Conservation (phyloP, 2,113 vertebrate species). For the Prietella phreatophila region DNA sequence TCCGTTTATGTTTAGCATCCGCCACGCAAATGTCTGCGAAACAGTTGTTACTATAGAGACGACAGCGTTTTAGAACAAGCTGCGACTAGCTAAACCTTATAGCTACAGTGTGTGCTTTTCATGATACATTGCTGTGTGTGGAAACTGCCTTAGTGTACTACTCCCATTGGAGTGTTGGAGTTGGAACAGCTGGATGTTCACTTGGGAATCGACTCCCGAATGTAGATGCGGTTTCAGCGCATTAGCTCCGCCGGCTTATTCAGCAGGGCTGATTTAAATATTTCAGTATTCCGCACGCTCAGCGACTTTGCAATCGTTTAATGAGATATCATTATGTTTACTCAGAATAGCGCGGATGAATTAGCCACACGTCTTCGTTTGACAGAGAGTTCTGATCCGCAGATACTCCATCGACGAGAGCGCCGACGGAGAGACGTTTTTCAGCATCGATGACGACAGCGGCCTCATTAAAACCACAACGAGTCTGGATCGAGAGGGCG, state of each 20-base stretch:
- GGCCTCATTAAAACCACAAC: constrained; percentile 85
- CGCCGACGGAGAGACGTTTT: constrained; percentile 76
- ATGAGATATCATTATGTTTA: constrained; percentile 15
- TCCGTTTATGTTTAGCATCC: background rate
- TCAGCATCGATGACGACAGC: constrained; percentile 83
- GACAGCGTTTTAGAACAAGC: background rate
- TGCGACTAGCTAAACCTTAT: background rate
- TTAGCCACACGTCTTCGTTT: background rate
- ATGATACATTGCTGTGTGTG: background rate
- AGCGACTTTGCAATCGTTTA: background rate
- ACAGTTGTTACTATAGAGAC: background rate
- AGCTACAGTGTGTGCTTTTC: background rate
- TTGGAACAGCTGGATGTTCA: background rate
- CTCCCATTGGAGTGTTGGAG: background rate
- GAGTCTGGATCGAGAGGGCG: constrained; percentile 87
- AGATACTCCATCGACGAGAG: constrained; percentile 87
- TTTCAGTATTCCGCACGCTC: background rate
- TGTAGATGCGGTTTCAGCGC: background rate
- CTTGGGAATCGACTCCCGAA: background rate
- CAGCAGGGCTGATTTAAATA: background rate
- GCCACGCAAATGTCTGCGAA: too few relatives aligned
- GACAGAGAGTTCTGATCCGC: background rate
- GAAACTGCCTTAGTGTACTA: background rate
- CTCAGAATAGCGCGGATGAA: background rate
- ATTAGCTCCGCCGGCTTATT: background rate